Base-by-base conservation (phyloP, 2,888 invertebrate genomes). In the Pyrrhosoma nymphula region DNA sequence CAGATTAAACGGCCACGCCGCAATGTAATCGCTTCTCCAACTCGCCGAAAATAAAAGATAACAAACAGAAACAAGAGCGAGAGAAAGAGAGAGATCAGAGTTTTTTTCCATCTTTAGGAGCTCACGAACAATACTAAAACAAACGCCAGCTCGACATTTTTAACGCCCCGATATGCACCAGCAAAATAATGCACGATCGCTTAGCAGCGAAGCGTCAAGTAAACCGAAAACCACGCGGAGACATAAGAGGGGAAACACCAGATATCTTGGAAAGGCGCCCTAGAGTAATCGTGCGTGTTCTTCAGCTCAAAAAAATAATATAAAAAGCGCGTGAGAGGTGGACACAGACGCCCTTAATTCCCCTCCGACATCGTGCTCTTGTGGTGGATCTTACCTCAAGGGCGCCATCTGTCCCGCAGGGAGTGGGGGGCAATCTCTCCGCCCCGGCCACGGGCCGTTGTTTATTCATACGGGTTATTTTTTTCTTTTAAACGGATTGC, bases 401-500 rank as follows among this genome's bases (percentile, higher is more conserved):
- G 26, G 69, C 69, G 69, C 69, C n/a, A n/a, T n/a, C 69, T n/a
- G 26, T n/a, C 69, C 69, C 69, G 60, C 2, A 56, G 10, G n/a
- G 16, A 63, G 63, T 18, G 20, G 69, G 26, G 35, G 35, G 30
- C 82, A 82, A 82, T 82, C 82, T n/a, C n/a, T 18, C 35, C 82
- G 16, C 30, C 82, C 16, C 82, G 82, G 18, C 30, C 82, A 82
- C 82, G 82, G 35, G 2, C 16, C 69, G 23, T 26, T 69, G 69
- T 82, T 35, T 35, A 82, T 82, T 82, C 35, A 82, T 35, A 16
- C 30, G 82, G 82, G 82, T 3, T 82, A 60, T 60, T 82, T 82
- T 82, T 82, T 82, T 35, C 30, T 82, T 60, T 60, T 82, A 82
- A 82, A 82, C 82, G 82, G 18, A 82, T 82, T 35, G 35, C 82